Conservation (phyloP, 2,888 invertebrate species). For the Silvanus unidentatus region DNA sequence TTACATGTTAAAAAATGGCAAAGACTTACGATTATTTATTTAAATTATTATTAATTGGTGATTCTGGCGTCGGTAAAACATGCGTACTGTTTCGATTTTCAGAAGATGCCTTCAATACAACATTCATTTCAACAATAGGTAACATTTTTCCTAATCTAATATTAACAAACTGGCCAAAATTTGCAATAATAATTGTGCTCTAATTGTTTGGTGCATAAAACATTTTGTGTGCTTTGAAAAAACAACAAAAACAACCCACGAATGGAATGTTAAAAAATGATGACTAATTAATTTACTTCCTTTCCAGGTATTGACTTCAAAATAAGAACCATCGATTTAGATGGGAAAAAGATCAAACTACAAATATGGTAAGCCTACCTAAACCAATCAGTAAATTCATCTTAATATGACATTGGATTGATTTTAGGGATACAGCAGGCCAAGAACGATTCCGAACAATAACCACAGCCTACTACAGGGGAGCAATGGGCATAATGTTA, state of each 20-base stretch:
- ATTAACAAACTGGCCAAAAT: too few relatives aligned
- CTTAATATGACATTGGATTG: neutral
- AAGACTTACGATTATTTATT: constrained; percentile 93
- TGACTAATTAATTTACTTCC: constrained; percentile 2
- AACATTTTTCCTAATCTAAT: constrained; percentile 39
- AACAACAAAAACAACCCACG: too few relatives aligned
- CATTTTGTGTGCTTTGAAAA: too few relatives aligned
- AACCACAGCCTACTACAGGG: constrained; percentile 99
- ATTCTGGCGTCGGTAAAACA: constrained; percentile 92
- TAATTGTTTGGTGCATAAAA: too few relatives aligned
- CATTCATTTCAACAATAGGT: constrained; percentile 96
- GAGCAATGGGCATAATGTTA: constrained; percentile 99
- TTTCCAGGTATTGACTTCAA: constrained; percentile 96
- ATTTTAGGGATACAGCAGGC: constrained; percentile 92
- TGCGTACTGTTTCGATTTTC: constrained; percentile 92
- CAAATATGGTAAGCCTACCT: constrained; percentile 87
- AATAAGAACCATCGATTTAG: constrained; percentile 96
- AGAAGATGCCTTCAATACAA: constrained; percentile 91
- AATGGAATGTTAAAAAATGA: neutral
- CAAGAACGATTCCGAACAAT: constrained; percentile 98
- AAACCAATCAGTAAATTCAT: neutral
- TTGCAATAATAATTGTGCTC: too few relatives aligned
- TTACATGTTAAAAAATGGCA: constrained; percentile 59
- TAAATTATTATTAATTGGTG: constrained; percentile 87
- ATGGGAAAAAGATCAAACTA: constrained; percentile 97